Evolutionary conservation across 2,113 vertebrate species (phyloP), one percentile per base, ranked within the genome.

Genomic region (Actinemys pallida): DNA sequence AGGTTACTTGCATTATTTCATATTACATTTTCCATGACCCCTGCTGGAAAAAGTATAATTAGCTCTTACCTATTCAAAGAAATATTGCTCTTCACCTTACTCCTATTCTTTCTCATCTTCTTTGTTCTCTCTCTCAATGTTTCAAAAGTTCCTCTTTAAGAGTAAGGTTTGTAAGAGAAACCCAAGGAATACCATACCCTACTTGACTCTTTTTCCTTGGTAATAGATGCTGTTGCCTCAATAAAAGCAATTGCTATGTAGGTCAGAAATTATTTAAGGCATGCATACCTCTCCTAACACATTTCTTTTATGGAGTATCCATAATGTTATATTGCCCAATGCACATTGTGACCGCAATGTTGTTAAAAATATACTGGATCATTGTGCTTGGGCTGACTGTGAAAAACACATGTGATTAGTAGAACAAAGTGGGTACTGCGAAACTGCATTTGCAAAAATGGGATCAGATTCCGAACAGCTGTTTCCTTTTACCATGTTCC

Each of bases 41-140:
- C 45, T 45, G 45, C 45, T 45, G 81, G 85, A 97, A 97, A 97
- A 96, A 81, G 93, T 94, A 81, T 97, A 97, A 97, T 97, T 97
- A 96, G 97, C 90, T 96, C 84, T 95, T 94, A 29, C 53, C 78
- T 96, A 93, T 96, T 97, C 97, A 97, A 97, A 96, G 93, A 92
- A 95, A 96, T 90, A 45, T 92, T 96, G 96, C 89, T 96, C 93
- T 87, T 89, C 84, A 94, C 87, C 82, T 96, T 96, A 93, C 94
- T 96, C 81, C 87, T 95, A 93, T 92, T 94, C 89, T 94, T 97
- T 89, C 83, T 97, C 84, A 95, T 96, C 95, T 94, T 59, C 57
- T 62, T 90, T 62, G 78, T 29, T 24, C n/a, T 75, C 62, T 75
- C 62, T n/a, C 69, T n/a, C 96, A 96, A 95, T 96, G 89, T 97